Percentiles rank a stretch among this genome's conserved stretches.
Conservation (phyloP, 1,140 invertebrate genomes). For the Apis cerana region DNA sequence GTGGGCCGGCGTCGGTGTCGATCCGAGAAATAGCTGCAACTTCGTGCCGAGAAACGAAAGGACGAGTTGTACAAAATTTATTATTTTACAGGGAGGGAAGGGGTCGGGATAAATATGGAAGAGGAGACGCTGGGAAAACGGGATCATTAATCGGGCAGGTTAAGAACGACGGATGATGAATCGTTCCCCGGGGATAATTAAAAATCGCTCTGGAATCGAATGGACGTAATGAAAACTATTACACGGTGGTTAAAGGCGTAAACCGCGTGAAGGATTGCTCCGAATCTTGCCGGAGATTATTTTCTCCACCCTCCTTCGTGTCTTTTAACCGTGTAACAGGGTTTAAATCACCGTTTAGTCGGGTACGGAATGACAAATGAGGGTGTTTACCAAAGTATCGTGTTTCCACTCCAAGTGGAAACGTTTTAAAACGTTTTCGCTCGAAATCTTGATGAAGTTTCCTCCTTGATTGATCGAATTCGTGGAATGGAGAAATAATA, state of each 20-base stretch:
- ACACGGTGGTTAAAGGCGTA: constrained; percentile 27
- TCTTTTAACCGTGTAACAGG: background rate
- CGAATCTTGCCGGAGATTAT: background rate
- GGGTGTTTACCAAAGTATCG: background rate
- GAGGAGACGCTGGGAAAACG: constrained; percentile 22
- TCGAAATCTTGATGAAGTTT: background rate
- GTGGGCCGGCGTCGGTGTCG: constrained; percentile 48
- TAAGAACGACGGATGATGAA: constrained; percentile 37
- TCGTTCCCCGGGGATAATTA: constrained; percentile 42
- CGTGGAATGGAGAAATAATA: background rate
- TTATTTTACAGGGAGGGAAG: too few relatives aligned
- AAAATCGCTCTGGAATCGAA: constrained; percentile 24
- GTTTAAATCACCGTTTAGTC: background rate
- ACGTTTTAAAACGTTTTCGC: background rate
- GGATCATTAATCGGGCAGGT: constrained; percentile 40
- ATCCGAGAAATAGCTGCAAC: constrained; percentile 58
- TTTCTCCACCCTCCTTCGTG: too few relatives aligned
- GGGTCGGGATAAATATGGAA: constrained; percentile 52
- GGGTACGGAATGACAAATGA: background rate
- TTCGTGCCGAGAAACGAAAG: constrained; percentile 50
- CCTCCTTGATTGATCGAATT: background rate
- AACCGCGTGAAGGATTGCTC: constrained; percentile 8
- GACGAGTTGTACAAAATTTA: background rate
- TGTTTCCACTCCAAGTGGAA: background rate
- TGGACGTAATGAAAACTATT: constrained; percentile 31